Base-by-base conservation (phyloP, 2,113 vertebrate species). In the Albula goreensis region DNA sequence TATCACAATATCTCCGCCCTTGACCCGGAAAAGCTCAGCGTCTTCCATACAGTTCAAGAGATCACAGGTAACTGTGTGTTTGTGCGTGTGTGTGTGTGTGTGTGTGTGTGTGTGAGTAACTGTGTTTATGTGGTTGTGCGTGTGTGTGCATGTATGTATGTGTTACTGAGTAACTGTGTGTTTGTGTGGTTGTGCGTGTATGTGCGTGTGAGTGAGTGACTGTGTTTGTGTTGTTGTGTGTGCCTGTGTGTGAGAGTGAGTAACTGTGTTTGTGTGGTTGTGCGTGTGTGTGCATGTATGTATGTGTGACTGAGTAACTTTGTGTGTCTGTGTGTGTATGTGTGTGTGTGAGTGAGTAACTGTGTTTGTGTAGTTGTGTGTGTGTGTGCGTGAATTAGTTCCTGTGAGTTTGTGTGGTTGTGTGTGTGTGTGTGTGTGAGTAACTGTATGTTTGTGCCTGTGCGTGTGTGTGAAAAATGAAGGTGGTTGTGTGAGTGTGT, bases 41-140 rank as follows among this genome's bases (percentile, higher is more conserved):
- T 98, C 86, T 99, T 99, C 91, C 93, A 88, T 84, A 98, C 97
- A 0, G 97, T 99, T 85, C 93, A 91, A 82, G 97, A 99, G 92
- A 98, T 99, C 86, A 98, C 97, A 92, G 97, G 98, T 97, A 86
- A 93, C 90, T 74, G 8, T 85, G 51, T 91, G 79, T 41, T 41
- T 41, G 31, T 81, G 5, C 17, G 0, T 51, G 49, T 41, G 31
- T 1, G 31, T 41, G 31, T 1, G 31, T 57, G 41, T 53, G 4
- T 48, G 6, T 60, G 7, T 87, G 22, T 91, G 17, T 3, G 3
- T 78, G 49, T 86, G 87, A 19, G 31, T 41, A 41, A 41, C 56
- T 1, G 56, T 6, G 22, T 66, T 66, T 31, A 22, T 63, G 10
- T 5, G 60, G 3, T 4, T 19, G 17, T 63, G 53, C 31, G 1